A percentile compares a stretch with the other conserved stretches of the same genome.
phyloP scores from a whole-genome alignment of 2,888 invertebrate genomes.

The Volucella inflata region DNA sequence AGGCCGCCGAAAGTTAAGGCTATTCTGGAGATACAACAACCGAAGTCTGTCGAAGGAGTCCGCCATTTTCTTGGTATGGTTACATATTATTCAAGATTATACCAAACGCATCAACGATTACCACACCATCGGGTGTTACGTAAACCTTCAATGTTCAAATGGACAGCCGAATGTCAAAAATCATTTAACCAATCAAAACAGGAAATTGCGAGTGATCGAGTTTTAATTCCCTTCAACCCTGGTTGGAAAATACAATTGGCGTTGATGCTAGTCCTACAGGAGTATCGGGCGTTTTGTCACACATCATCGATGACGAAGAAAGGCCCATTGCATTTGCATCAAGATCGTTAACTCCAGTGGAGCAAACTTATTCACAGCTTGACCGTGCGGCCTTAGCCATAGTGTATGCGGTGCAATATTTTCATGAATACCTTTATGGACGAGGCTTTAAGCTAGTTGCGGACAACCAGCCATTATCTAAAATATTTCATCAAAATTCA shows the following conservation, averaged over 20 bases:
- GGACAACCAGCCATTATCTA: conserved; percentile 16
- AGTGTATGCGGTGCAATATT: conserved; percentile 20
- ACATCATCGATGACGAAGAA: not conserved
- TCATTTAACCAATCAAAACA: conserved; percentile 42
- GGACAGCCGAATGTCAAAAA: conserved; percentile 41
- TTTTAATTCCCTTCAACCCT: conserved; percentile 59
- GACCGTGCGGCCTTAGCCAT: conserved; percentile 36
- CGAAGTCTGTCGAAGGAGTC: conserved; percentile 55
- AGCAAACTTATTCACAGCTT: conserved; percentile 20
- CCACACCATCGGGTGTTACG: too few species aligned
- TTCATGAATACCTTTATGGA: conserved; percentile 20
- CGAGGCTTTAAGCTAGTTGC: too few species aligned
- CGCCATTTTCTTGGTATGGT: conserved; percentile 58
- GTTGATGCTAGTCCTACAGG: conserved; percentile 17
- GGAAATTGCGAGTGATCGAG: conserved; percentile 52
- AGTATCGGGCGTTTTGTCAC: conserved; percentile 5
- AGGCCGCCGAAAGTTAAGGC: conserved; percentile 51
- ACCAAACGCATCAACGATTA: conserved; percentile 64
- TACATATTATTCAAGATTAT: conserved; percentile 62
- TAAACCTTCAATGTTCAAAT: too few species aligned
- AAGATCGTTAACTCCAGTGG: conserved; percentile 3
- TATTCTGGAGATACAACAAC: conserved; percentile 44
- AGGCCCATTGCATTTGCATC: not conserved
- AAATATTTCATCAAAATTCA: conserved; percentile 19
- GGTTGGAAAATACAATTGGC: conserved; percentile 1